A percentile compares a stretch with the other conserved stretches of the same genome.
These are phyloP conservation scores for Adineta ricciae DNA, from an alignment of 2,888 invertebrate species.

Conservation along the genomic window DNA sequence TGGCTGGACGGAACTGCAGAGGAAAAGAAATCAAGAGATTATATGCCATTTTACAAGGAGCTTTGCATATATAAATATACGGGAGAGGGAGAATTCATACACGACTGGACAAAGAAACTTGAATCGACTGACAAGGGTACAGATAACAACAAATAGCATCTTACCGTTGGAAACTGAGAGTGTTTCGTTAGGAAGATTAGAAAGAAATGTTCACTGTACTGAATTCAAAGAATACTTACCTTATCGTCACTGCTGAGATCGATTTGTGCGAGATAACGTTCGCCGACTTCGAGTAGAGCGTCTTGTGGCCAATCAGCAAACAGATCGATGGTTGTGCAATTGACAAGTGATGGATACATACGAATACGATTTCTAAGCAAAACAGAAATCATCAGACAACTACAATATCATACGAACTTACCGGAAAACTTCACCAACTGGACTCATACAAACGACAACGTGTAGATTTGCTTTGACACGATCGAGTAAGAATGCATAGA, in stretches of 20 bases:
- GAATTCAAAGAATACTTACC: slow-evolving; percentile 11
- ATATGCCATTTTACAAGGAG: background rate
- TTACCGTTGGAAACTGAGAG: slow-evolving; percentile 13
- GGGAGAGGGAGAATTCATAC: background rate
- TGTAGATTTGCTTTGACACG: slow-evolving; percentile 67
- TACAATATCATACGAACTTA: slow-evolving; percentile 35
- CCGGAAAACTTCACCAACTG: slow-evolving; percentile 70
- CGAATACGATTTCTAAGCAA: slow-evolving; percentile 63
- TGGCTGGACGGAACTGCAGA: slow-evolving; percentile 39
- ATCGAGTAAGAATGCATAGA: slow-evolving; percentile 61
- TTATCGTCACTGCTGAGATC: slow-evolving; percentile 28
- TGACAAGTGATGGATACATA: slow-evolving; percentile 76
- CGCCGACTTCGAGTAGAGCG: slow-evolving; percentile 76
- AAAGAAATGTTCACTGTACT: background rate
- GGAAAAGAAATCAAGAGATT: background rate
- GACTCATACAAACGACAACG: slow-evolving; percentile 74
- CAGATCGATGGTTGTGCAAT: slow-evolving; percentile 79
- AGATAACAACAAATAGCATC: background rate
- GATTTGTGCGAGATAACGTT: slow-evolving; percentile 60
- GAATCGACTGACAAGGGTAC: too few relatives aligned
- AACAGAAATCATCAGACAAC: too few relatives aligned
- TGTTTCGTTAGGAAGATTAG: background rate
- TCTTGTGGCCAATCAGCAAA: slow-evolving; percentile 77
- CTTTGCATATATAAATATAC: background rate
- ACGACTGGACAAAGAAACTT: background rate